phyloP scores from a whole-genome alignment of 2,797 vertebrate species.

The Trachurus trachurus region DNA sequence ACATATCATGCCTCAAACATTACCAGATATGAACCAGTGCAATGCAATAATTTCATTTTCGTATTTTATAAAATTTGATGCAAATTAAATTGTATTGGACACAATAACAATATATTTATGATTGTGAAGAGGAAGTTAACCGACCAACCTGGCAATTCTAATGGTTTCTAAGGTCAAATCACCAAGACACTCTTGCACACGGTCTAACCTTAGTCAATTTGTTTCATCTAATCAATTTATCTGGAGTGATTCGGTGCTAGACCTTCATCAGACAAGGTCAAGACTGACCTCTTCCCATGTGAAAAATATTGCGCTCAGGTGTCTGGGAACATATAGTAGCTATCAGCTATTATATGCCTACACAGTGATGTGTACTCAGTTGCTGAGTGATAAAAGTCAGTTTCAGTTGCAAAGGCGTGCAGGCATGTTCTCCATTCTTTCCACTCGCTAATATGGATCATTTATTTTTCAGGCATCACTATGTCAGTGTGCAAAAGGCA shows the following conservation, averaged over 20 bases:
- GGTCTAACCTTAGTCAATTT: too few species aligned
- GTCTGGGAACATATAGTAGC: not conserved
- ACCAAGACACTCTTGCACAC: too few species aligned
- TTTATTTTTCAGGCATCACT: constrained; percentile 50
- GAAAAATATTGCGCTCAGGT: not conserved
- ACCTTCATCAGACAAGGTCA: not conserved
- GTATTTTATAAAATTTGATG: not conserved
- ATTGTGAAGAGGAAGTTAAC: constrained; percentile 9
- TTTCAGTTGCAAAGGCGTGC: constrained; percentile 25
- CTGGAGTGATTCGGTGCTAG: too few species aligned
- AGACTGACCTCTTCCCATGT: not conserved
- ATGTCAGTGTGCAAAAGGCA: constrained; percentile 62
- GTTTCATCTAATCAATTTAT: too few species aligned
- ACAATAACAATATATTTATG: not conserved
- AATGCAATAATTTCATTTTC: not conserved
- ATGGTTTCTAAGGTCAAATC: not conserved
- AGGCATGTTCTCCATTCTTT: constrained; percentile 10
- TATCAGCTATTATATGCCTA: not conserved
- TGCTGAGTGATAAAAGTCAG: constrained; percentile 23
- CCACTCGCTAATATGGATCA: constrained; percentile 25
- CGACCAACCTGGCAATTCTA: not conserved
- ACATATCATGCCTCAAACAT: not conserved
- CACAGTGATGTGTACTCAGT: constrained; percentile 5
- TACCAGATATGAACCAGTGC: not conserved
- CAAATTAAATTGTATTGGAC: too few species aligned